A percentile compares a stretch with the other conserved stretches of the same genome.
Conservation (phyloP, 2,113 vertebrate species). For the Pyxicephalus adspersus region DNA sequence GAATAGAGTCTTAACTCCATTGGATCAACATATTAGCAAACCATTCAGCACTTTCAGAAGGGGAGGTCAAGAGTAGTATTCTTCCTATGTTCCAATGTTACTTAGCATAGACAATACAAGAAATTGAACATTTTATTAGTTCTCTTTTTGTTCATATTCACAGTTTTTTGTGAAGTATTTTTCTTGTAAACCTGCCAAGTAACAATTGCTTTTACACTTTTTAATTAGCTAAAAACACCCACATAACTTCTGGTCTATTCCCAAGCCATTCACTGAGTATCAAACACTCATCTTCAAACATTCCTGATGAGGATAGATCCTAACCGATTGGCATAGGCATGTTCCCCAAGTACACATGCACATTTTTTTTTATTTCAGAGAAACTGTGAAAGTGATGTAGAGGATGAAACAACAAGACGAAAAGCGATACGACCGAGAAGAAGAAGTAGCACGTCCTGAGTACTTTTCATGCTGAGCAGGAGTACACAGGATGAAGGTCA, state of each 20-base stretch:
- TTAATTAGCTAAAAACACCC: constrained; percentile 34
- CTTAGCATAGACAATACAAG: too few species aligned
- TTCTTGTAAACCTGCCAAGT: too few species aligned
- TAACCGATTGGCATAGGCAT: not conserved
- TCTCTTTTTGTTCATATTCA: too few species aligned
- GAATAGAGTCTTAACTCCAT: too few species aligned
- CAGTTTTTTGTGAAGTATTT: too few species aligned
- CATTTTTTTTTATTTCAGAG: constrained; percentile 70
- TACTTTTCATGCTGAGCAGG: not conserved
- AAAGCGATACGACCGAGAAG: constrained; percentile 74
- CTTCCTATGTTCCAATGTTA: too few species aligned
- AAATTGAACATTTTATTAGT: too few species aligned
- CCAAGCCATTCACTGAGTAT: not conserved
- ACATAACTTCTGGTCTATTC: constrained; percentile 41
- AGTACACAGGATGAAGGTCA: not conserved
- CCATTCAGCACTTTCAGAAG: too few species aligned
- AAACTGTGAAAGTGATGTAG: constrained; percentile 89
- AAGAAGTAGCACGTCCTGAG: constrained; percentile 81
- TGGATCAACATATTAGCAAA: too few species aligned
- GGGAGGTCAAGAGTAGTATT: too few species aligned
- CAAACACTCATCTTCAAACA: not conserved
- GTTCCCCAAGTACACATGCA: too few species aligned
- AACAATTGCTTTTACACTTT: not conserved
- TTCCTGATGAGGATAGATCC: not conserved
- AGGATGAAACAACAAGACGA: constrained; percentile 77